These are phyloP conservation scores for Hippasteria phrygiana DNA, from an alignment of 53 echinoderm and acorn worm genomes.

Conservation along the genomic window DNA sequence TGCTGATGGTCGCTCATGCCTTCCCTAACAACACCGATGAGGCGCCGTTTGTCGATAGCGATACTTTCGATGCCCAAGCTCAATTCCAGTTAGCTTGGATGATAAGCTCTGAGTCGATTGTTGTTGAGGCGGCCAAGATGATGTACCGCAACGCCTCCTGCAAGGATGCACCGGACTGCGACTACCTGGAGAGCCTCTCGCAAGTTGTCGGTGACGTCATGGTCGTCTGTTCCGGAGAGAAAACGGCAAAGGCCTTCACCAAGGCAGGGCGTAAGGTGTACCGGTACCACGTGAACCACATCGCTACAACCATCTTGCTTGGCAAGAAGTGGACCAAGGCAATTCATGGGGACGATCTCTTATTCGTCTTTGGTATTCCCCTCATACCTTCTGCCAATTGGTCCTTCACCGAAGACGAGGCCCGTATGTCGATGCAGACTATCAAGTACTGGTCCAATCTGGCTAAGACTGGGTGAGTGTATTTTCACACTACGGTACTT, in stretches of 20 bases:
- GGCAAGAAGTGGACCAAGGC: constrained; percentile 36
- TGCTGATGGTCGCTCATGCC: background rate
- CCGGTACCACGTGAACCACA: constrained; percentile 34
- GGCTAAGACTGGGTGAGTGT: constrained; percentile 52
- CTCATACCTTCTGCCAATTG: background rate
- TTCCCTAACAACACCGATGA: constrained; percentile 47
- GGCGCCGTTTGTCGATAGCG: constrained; percentile 36
- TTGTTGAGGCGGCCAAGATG: constrained; percentile 6
- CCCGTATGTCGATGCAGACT: constrained; percentile 31
- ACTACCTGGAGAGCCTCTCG: constrained; percentile 41
- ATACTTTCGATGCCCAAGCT: background rate
- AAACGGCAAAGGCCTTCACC: constrained; percentile 17
- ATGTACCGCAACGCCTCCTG: constrained; percentile 28
- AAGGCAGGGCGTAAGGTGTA: constrained; percentile 34
- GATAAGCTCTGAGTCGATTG: background rate
- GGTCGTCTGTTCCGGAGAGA: constrained; percentile 29
- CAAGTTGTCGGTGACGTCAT: constrained; percentile 36
- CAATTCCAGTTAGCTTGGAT: background rate
- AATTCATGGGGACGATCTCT: constrained; percentile 51
- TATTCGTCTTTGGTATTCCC: constrained; percentile 49
- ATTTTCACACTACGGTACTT: too few species aligned
- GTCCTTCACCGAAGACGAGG: constrained; percentile 48
- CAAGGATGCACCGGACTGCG: constrained; percentile 19
- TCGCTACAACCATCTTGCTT: constrained; percentile 22
- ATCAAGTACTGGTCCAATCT: constrained; percentile 63